Percentiles rank a stretch among this genome's conserved stretches.
Conservation (phyloP, 2,888 invertebrate species). For the Fragum whitleyi region DNA sequence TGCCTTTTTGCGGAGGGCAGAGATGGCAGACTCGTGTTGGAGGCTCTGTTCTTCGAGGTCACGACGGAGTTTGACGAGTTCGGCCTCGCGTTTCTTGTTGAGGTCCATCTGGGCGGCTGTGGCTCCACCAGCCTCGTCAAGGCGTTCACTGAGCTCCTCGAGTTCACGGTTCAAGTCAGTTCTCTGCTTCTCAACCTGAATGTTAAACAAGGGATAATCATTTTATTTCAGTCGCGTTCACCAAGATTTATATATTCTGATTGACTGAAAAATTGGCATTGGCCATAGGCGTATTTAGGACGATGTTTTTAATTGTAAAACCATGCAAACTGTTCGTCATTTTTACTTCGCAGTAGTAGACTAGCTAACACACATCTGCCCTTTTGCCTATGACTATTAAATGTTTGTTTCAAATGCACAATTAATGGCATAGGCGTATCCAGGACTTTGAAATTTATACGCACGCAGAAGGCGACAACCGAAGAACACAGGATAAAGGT, state of each 20-base stretch:
- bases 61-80: slow-evolving; percentile 97
- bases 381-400: no score
- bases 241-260: no score
- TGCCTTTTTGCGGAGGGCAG: slow-evolving; percentile 99
- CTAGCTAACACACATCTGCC: no score
- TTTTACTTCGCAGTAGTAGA: no score
- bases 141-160: slow-evolving; percentile 89
- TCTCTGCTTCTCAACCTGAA: slow-evolving; percentile 97
- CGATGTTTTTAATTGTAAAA: not conserved
- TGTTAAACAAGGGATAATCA: not conserved
- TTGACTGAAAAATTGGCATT: not conserved
- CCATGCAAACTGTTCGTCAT: not conserved
- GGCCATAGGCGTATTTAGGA: not conserved
- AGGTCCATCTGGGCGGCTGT: slow-evolving; percentile 98
- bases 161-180: slow-evolving; percentile 98
- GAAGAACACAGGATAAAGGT: no score
- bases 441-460: no score
- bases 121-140: slow-evolving; percentile 99
- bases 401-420: no score
- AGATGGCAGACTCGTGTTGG: slow-evolving; percentile 98
- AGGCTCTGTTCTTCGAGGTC: slow-evolving; percentile 99
- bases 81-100: slow-evolving; percentile 99
- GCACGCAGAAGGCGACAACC: no score
- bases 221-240: not conserved
- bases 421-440: no score